Conservation (phyloP, 1,140 invertebrate species). For the Ceratina australensis region DNA sequence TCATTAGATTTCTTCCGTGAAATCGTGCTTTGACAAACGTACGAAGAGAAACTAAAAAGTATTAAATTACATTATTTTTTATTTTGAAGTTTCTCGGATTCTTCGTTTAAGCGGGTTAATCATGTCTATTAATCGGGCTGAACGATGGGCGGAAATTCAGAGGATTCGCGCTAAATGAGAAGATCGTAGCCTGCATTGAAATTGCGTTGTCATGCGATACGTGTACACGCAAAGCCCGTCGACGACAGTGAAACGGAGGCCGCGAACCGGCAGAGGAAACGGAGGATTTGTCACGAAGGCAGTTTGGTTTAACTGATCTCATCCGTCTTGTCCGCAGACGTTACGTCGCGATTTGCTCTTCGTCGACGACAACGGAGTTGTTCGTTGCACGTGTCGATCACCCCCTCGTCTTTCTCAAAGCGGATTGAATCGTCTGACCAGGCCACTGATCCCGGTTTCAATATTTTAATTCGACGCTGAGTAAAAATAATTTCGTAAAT, state of each 20-base stretch:
- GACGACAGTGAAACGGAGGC: slow-evolving; percentile 44
- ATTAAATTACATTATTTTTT: too few relatives aligned
- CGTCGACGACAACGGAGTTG: slow-evolving; percentile 41
- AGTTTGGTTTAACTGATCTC: slow-evolving; percentile 79
- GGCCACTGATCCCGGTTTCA: slow-evolving; percentile 42
- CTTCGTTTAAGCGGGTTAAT: too few relatives aligned
- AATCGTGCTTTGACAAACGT: too few relatives aligned
- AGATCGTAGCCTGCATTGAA: slow-evolving; percentile 4
- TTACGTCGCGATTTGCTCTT: slow-evolving; percentile 58
- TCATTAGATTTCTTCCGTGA: too few relatives aligned
- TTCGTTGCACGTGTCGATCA: slow-evolving; percentile 38
- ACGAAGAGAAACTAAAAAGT: too few relatives aligned
- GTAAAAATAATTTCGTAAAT: too few relatives aligned
- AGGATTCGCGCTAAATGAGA: slow-evolving; percentile 51
- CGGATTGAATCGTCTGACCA: slow-evolving; percentile 53
- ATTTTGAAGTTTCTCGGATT: too few relatives aligned
- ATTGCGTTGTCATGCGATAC: slow-evolving; percentile 13
- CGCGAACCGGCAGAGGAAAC: slow-evolving; percentile 72
- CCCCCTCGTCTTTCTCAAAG: slow-evolving; percentile 14
- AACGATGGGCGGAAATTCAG: slow-evolving; percentile 48
- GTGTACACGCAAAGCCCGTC: slow-evolving; percentile 47
- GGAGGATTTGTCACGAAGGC: slow-evolving; percentile 77
- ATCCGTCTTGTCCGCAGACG: slow-evolving; percentile 75
- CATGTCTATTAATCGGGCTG: slow-evolving; percentile 1
- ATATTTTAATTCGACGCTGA: neutral